Evolutionary conservation across 2,113 vertebrate genomes (phyloP), one percentile per base, ranked within the genome.

Genomic region (Phalacrocorax carbo): DNA sequence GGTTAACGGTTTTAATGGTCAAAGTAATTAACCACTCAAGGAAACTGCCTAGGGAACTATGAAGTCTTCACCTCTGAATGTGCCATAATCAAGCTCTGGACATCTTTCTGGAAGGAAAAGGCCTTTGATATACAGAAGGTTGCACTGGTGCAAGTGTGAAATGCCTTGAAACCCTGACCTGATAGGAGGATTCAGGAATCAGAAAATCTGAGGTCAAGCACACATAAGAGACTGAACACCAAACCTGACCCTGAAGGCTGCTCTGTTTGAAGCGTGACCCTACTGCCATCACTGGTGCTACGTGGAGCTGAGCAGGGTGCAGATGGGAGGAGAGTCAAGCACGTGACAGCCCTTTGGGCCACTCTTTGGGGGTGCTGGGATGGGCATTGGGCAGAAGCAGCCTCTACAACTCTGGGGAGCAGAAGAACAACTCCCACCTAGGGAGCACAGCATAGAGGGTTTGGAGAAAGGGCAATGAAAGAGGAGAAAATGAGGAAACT

Each of bases 221-320:
- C 46, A 69, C 0, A 0, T 34, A 60, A 71, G 12, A 82, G 5
- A 30, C 16, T 76, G 7, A 26, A 23, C 19, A 23, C 13, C 62
- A 81, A 49, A 84, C 2, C n/a, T 3, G 9, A 4, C 5, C 14
- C 49, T 23, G 30, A 73, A 88, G 76, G 36, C 11, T 68, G 34
- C 3, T 27, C 29, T 69, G 22, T 64, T 69, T 30, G 38, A 20
- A 65, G 23, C n/a, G 38, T 44, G 55, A 78, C 9, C 14, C 38
- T 2, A 3, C 19, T 48, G 46, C 26, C 20, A 13, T 49, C 49
- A 57, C 7, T 4, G 9, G 38, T 0, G 1, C 15, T 49, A 12
- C 1, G 0, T 15, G 38, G n/a, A 21, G 30, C 40, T 48, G 23
- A 58, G 26, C 2, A 1, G 14, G 26, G 20, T 54, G 38, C 27